Conservation (phyloP, 2,113 vertebrate genomes). For the Petroica traversi region DNA sequence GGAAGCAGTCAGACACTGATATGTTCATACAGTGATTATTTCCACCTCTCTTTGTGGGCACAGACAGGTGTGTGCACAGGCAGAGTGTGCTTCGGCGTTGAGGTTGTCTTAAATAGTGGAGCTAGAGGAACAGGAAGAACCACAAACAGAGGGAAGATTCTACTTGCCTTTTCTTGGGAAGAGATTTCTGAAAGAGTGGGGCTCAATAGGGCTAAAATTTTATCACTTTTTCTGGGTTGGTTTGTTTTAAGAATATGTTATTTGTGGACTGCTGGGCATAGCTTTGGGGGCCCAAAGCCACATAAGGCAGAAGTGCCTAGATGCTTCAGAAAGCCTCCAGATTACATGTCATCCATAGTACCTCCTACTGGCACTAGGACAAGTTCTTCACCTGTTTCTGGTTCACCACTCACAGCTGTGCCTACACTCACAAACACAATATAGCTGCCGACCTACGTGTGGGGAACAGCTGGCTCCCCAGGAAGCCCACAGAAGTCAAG, state of each 20-base stretch:
- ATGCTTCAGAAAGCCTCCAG: neutral
- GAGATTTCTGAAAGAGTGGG: neutral
- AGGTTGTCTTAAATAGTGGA: neutral
- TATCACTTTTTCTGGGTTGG: fast-evolving
- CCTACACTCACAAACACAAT: neutral
- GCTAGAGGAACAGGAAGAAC: neutral
- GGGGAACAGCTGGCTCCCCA: constrained; percentile 34
- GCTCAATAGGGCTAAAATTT: neutral
- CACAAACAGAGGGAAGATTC: neutral
- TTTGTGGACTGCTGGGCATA: neutral
- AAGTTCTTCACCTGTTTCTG: constrained; percentile 39
- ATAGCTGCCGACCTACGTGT: neutral
- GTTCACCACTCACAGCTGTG: constrained; percentile 51
- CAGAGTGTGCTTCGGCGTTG: neutral
- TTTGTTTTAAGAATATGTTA: neutral
- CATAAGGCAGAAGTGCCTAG: neutral
- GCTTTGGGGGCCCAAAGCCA: neutral
- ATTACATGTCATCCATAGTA: neutral
- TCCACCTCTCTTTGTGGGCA: neutral
- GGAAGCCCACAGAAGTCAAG: constrained; percentile 42
- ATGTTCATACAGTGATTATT: neutral
- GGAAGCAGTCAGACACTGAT: neutral
- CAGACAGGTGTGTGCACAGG: neutral
- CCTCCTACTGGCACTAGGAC: neutral
- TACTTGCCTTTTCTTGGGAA: neutral